These are phyloP conservation scores for Nephotettix cincticeps DNA, from an alignment of 1,140 invertebrate species.

Conservation along the genomic window DNA sequence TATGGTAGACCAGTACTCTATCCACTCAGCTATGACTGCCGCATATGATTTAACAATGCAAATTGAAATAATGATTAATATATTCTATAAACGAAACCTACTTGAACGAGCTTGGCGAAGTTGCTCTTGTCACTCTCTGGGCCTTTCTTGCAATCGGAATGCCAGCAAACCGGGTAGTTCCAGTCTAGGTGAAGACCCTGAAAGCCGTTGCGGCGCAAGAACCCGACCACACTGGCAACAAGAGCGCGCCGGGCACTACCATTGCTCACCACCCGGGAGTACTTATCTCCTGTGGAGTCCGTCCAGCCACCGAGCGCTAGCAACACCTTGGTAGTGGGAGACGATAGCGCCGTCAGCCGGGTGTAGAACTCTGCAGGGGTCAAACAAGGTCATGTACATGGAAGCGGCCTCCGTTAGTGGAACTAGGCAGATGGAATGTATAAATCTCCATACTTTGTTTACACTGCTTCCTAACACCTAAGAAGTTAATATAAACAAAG, in stretches of 20 bases:
- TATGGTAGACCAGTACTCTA: too few relatives aligned
- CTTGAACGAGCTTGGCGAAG: slow-evolving; percentile 71
- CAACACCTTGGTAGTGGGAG: slow-evolving; percentile 53
- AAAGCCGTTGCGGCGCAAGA: slow-evolving; percentile 72
- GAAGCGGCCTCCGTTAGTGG: too few relatives aligned
- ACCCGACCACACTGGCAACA: slow-evolving; percentile 62
- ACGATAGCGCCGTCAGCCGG: slow-evolving; percentile 42
- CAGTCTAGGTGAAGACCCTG: slow-evolving; percentile 84
- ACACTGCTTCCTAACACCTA: too few relatives aligned
- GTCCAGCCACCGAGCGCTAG: slow-evolving; percentile 89
- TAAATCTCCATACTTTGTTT: too few relatives aligned
- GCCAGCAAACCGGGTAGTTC: slow-evolving; percentile 92
- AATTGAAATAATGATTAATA: too few relatives aligned
- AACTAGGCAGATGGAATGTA: too few relatives aligned
- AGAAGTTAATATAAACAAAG: too few relatives aligned
- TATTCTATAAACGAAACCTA: slow-evolving; percentile 44
- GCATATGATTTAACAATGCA: too few relatives aligned
- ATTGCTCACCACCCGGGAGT: slow-evolving; percentile 70
- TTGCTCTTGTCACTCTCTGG: slow-evolving; percentile 73
- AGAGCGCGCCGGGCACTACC: slow-evolving; percentile 61
- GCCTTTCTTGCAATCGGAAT: slow-evolving; percentile 82
- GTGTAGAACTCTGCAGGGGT: slow-evolving; percentile 67
- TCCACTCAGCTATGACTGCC: too few relatives aligned
- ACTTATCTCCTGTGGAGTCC: slow-evolving; percentile 81
- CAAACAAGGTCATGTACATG: too few relatives aligned